Base-by-base conservation (phyloP, 2,888 invertebrate species). In the Morinoia aosen region DNA sequence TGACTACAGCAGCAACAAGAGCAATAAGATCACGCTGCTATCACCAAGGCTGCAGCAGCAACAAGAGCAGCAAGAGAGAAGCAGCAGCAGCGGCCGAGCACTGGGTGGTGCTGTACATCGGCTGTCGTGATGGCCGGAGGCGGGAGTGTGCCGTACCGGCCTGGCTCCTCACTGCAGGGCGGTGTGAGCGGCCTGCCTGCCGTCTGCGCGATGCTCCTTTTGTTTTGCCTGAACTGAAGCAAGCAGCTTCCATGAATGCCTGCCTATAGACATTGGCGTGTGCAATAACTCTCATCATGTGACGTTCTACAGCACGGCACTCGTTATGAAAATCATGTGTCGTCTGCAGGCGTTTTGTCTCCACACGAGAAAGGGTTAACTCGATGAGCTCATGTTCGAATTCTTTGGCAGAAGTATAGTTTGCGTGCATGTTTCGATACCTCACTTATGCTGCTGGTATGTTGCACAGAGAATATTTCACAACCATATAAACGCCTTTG, bases 111-210 rank as follows among this genome's bases (percentile, higher is more conserved):
- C 76, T 76, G 33, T 76, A 76, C 25, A 33, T 12, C 90, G 48
- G 4, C 12, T 8, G 90, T 90, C 90, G 90, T 90, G 90, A 90
- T 90, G 90, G 90, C 90, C 90, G 39, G 90, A 90, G 90, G 90
- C 40, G 7, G 90, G 16, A 48, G 40, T 48, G 90, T 90, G 90
- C 90, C 19, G 90, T 90, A 90, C 90, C 90, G 90, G 90, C 90
- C 90, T 19, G 90, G 90, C 90, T 5, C 25, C 76, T 76, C 76
- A 76, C 76, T 76, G 76, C 76, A 76, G 76, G 76, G 76, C 76
- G 76, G 76, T 76, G 76, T 76, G 76, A 33, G 76, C 76, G 16
- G 76, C 76, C 76, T 76, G 76, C 25, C 76, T 76, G 76, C 16
- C 16, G 12, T 61, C 61, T 16, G 61, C 19, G 61, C 61, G 12